Evolutionary conservation across 2,797 vertebrate species (phyloP), one percentile per base, ranked within the genome.

Genomic region (Oryzias dopingdopingensis): DNA sequence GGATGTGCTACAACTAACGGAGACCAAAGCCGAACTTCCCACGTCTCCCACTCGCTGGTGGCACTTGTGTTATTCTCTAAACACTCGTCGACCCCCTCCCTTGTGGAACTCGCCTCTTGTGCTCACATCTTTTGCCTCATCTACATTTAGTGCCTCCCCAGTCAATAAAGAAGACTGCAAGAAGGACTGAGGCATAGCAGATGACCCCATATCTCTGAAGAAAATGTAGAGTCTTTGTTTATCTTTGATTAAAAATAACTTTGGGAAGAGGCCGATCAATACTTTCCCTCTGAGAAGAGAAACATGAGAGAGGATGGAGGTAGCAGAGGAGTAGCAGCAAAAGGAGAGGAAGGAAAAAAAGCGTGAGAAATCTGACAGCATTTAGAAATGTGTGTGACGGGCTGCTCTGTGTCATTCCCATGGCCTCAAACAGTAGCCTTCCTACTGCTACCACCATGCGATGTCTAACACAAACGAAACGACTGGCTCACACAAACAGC

Each of bases 231-330:
- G 73, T 85, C 73, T 72, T 81, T 91, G 91, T 92, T 92, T 92
- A 91, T 90, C 76, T 91, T 88, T 74, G 82, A 86, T 86, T 90
- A 90, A 86, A 92, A 91, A 92, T 92, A 92, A 88, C 91, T 89
- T 90, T 91, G 90, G 88, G 90, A 93, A 92, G 86, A 80, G 42
- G 80, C 62, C 77, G 89, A 92, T 92, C 90, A 67, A 91, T 93
- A 90, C 76, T 78, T 89, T 91, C 89, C 90, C 88, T 91, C 62
- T 53, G 40, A 79, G 77, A 43, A 62, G 67, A 72, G 65, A 58
- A 71, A 71, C 12, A 22, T 23, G 76, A 44, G 40, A 18, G 43
- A 49, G 56, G 45, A 49, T 50, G 47, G 67, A 49, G 67, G 52
- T 46, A 76, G 72, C 62, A 79, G 70, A 64, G 55, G 54, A 72